Evolutionary conservation across 2,797 vertebrate genomes (phyloP), one percentile per base, ranked within the genome.

Genomic region (Limnodromus scolopaceus): DNA sequence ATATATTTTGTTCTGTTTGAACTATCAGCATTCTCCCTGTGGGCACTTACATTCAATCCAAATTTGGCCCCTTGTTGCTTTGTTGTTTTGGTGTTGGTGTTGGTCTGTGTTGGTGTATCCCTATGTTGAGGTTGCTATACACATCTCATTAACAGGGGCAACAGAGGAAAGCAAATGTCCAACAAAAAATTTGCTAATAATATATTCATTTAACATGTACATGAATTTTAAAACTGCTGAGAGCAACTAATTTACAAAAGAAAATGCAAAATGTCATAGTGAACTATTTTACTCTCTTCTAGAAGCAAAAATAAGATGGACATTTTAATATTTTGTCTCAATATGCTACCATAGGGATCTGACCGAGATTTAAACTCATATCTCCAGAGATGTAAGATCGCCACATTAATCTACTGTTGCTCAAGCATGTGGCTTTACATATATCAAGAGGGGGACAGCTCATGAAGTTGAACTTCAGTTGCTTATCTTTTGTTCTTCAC

Each of bases 381-480:
- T 81, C 95, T 96, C 95, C 43, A 49, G 96, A 93, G 93, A 95
- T 70, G 64, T 90, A 87, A 94, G 85, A 87, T 96, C 89, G 93
- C 69, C 45, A 69, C 76, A 69, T 96, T 97, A 97, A 96, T 93
- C 91, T 92, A 84, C 91, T 94, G 71, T 79, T 94, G 71, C 61
- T 96, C 11, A 24, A 93, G 95, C 87, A 96, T 94, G 96, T 90
- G 94, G 88, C 64, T 96, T 96, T 96, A 93, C 77, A 93, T 83
- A 79, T 51, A 97, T 96, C 87, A 96, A 92, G 60, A 91, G 39
- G 22, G 51, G 53, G 51, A 45, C 92, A 94, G 82, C 82, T 96
- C 96, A 83, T 93, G 87, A 97, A 97, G 96, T 96, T 97, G 96
- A 97, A 97, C 93, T 96, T 97, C 84, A 84, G 86, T 95, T 96